Evolutionary conservation across 2,113 vertebrate species (phyloP).

Genomic region (Zosterops borbonicus): DNA sequence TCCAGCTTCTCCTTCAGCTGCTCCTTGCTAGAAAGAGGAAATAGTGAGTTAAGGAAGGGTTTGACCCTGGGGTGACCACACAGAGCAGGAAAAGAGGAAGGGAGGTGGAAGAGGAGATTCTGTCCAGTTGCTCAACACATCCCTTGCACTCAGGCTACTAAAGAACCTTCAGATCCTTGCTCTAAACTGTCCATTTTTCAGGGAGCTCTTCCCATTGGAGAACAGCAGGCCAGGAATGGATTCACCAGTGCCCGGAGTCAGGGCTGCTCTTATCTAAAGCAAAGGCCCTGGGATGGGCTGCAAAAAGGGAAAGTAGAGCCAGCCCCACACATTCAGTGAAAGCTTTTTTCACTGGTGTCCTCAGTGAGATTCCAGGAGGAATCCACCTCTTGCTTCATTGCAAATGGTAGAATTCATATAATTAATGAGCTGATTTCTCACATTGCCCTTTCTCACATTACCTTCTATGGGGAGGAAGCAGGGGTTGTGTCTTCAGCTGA

Average conservation of each 20-base stretch:
- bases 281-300: background rate
- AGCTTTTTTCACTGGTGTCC: background rate
- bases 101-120: background rate
- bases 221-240: background rate
- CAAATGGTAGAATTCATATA: too few relatives aligned
- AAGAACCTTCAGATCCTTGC: background rate
- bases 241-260: background rate
- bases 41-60: background rate
- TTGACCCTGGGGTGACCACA: too few relatives aligned
- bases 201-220: background rate
- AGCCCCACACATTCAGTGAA: rapidly evolving
- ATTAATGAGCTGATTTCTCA: too few relatives aligned
- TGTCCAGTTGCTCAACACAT: background rate
- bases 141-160: background rate
- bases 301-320: background rate
- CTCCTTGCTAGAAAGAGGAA: background rate
- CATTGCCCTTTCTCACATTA: too few relatives aligned
- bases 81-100: background rate
- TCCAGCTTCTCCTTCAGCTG: background rate
- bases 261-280: background rate
- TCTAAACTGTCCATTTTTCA: background rate
- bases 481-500: background rate
- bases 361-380: too few relatives aligned
- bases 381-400: too few relatives aligned
- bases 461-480: rapidly evolving